Evolutionary conservation across 1,140 invertebrate species (phyloP), one percentile per base, ranked within the genome.

Genomic region (Halotydeus destructor): DNA sequence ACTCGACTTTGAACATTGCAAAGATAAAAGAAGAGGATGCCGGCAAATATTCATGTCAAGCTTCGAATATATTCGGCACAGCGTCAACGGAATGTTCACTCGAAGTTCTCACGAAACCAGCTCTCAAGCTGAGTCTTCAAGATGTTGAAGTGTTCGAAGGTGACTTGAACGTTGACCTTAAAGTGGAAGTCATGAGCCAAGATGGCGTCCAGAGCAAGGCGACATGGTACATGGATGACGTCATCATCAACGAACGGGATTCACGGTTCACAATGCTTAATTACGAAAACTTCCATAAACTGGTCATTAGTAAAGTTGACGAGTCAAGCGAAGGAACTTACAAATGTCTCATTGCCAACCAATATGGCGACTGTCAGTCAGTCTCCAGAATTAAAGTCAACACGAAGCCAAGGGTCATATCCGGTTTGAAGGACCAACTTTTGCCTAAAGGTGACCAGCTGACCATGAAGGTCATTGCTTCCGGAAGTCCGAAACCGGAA

Each of bases 401-500:
- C 25, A 36, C 21, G 2, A 41, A 50, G 18, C 51, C 51, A 2
- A 36, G 44, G n/a, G 54, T 56, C 32, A 5, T 46, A 0, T 52
- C 69, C 66, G 52, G 56, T 80, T 71, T 74, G 11, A 68, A 69
- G 34, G 65, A 68, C 23, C 68, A 70, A 39, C 64, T 77, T 14
- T 69, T 74, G 27, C 67, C 75, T 22, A 78, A 89, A 60, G 76
- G 75, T 27, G 77, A 84, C 50, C 73, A 66, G 33, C 69, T 84
- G 16, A 72, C 75, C 51, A 71, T 89, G 33, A 65, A 67, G 3
- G 73, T 89, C 9, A 72, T 77, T 51, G 31, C 46, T 19, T 12
- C 26, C 19, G 47, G 39, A 9, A 25, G 40, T 14, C 47, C 47
- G 5, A 19, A 27, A 30, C 39, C 45, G 2, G 32, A 35, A 22